Evolutionary conservation across 2,888 invertebrate species (phyloP).

Genomic region (Agriopis leucophaearia): DNA sequence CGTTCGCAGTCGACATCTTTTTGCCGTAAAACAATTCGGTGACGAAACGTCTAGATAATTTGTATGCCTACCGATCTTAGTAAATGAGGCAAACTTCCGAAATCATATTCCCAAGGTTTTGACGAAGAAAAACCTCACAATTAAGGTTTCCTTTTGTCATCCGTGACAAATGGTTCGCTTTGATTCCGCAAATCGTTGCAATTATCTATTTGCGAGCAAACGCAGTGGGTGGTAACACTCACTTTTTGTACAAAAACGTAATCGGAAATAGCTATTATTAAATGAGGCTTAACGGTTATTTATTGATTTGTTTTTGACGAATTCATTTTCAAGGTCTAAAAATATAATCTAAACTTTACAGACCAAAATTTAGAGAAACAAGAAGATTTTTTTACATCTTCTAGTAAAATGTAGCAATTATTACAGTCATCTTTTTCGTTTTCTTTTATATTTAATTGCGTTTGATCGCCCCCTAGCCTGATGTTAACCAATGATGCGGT

Average conservation of each 20-base stretch:
- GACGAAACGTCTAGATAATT: constrained; percentile 23
- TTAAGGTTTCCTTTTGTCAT: constrained; percentile 38
- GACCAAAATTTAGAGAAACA: neutral
- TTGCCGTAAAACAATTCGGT: constrained; percentile 13
- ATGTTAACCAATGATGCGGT: too few relatives aligned
- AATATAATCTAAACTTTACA: neutral
- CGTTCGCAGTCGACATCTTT: constrained; percentile 3
- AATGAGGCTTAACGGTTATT: constrained; percentile 19
- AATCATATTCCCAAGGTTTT: constrained; percentile 37
- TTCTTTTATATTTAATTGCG: too few relatives aligned
- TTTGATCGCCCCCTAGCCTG: too few relatives aligned
- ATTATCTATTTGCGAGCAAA: constrained; percentile 15
- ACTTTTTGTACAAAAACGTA: constrained; percentile 6
- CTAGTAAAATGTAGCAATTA: too few relatives aligned
- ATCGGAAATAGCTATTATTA: constrained; percentile 15
- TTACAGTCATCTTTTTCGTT: too few relatives aligned
- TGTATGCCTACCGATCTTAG: constrained; percentile 29
- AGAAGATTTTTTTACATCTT: too few relatives aligned
- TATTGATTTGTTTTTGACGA: constrained; percentile 5
- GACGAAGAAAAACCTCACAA: constrained; percentile 30
- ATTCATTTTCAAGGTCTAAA: constrained; percentile 11
- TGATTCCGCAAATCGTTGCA: constrained; percentile 20
- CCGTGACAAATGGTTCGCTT: constrained; percentile 36
- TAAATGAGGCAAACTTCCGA: constrained; percentile 40
- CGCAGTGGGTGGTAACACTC: constrained; percentile 19